Evolutionary conservation across 1,140 invertebrate species (phyloP), one percentile per base, ranked within the genome.

Genomic region (Bombus confusus): DNA sequence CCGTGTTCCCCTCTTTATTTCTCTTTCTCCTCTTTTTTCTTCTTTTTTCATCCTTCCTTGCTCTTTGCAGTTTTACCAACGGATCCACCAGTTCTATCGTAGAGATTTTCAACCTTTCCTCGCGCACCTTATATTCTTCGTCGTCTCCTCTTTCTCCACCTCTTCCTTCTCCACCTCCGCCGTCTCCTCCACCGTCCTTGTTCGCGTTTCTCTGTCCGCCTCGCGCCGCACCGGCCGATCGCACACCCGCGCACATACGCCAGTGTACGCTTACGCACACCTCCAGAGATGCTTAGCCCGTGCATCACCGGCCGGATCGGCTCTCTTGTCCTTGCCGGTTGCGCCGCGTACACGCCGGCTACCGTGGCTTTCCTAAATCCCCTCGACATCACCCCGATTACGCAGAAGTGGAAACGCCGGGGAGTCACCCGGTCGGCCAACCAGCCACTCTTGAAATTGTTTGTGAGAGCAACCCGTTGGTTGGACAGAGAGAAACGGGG

Each of bases 321-420:
- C 28, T 68, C 57, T 43, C n/a, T 69, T 80, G 59, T 79, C 37
- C 76, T 85, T 75, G 59, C 64, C 28, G 71, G n/a, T 83, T 77
- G 47, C 41, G 66, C 22, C 34, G 69, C 39, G 41, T 31, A 22
- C 18, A 37, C 64, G 31, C 37, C 66, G 43, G 68, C 59, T 66
- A 43, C 64, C 78, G 28, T 73, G 52, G 39, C 75, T 80, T 84
- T 71, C 10, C 64, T 69, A 76, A 88, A 88, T 79, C 52, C 52
- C 64, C 41, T 68, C 10, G 43, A 39, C 62, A 62, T 74, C 87
- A 25, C 47, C 18, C 34, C 31, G 73, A 37, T 52, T n/a, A 47
- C 52, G 31, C 34, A 66, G 52, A 39, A 52, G 73, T 75, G 59
- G 47, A 66, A n/a, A 80, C 34, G 31, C 52, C 34, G 13, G 47